A percentile compares a stretch with the other conserved stretches of the same genome.
Evolutionary conservation across 1,140 invertebrate species (phyloP).

Genomic region (Macrostomum lignano): DNA sequence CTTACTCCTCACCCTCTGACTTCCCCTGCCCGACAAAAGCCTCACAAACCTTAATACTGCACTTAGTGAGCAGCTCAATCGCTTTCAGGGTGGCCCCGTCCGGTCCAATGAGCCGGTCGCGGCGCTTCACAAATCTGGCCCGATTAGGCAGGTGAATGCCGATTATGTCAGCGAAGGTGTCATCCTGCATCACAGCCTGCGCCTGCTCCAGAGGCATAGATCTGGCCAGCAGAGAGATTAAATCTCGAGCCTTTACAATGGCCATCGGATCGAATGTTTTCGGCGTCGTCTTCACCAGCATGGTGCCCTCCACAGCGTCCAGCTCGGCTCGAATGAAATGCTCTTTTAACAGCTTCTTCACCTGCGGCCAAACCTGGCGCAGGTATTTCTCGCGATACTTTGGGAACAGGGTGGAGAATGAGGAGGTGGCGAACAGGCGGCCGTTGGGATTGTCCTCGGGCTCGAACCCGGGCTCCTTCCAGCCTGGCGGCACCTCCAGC

Average conservation of each 20-base stretch:
- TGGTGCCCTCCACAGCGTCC: conserved; percentile 72
- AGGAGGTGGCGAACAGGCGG: conserved; percentile 39
- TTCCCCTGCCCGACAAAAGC: too few species aligned
- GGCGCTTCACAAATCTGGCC: conserved; percentile 75
- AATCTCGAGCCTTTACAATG: conserved; percentile 75
- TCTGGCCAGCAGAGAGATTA: conserved; percentile 70
- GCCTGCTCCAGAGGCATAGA: conserved; percentile 76
- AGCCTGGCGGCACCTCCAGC: conserved; percentile 26
- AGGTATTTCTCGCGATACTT: conserved; percentile 87
- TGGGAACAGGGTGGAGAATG: conserved; percentile 50
- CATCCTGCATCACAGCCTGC: conserved; percentile 41
- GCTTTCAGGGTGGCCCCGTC: conserved; percentile 81
- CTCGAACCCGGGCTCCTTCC: conserved; percentile 60
- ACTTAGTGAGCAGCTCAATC: conserved; percentile 83
- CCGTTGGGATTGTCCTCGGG: conserved; percentile 64
- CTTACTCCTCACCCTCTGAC: too few species aligned
- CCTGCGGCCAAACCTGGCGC: conserved; percentile 70
- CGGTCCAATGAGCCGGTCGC: conserved; percentile 74
- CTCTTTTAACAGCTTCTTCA: conserved; percentile 45
- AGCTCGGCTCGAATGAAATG: conserved; percentile 48
- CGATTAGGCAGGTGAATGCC: conserved; percentile 58
- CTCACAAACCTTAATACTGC: too few species aligned
- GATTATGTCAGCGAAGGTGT: conserved; percentile 71
- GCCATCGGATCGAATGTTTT: conserved; percentile 97
- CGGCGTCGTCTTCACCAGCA: conserved; percentile 71